Base-by-base conservation (phyloP, 1,140 invertebrate genomes). In the Mya arenaria region DNA sequence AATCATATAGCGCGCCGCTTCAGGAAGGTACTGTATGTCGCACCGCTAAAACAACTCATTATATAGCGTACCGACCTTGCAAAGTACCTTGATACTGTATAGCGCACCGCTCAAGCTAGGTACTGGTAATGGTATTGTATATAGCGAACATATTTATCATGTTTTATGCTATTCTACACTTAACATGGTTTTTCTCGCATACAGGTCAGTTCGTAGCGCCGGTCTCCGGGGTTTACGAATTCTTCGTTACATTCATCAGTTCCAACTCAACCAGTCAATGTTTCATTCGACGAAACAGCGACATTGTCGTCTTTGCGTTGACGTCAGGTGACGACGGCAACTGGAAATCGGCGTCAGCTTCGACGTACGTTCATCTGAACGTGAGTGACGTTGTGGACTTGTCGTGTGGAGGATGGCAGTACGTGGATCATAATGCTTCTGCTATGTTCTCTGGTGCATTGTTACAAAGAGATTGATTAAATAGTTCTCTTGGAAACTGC, bases 401-500 rank as follows among this genome's bases (percentile, higher is more conserved):
- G 17, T 74, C 55, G n/a, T 74, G 71, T 25, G 62, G 62, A n/a
- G 71, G 71, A 13, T 72, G 69, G 69, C 28, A 71, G 32, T 71
- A 71, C 41, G 68, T 71, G 1, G 68, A 71, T 30, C 68, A 71
- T 30, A 71, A 71, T 52, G 68, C 68, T 10, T 48, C 68, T 0
- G 34, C 41, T 34, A 58, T 72, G 48, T 72, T 72, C n/a, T 56
- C 41, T 34, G 69, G 69, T 4, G 69, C 69, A 5, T 32, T 71
- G 19, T 17, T 71, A 25, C 48, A 30, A 3, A 28, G 41, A 28
- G 68, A 71, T 32, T 71, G 25, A 28, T 28, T 2, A n/a, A 4
- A 23, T 52, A 52, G 19, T 52, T 4, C 25, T 52, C 10, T n/a
- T 52, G 48, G 19, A n/a, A 52, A n/a, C 2, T 52, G 25, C 19